Conservation (phyloP, 1,140 invertebrate genomes). For the Branchinecta lindahli region DNA sequence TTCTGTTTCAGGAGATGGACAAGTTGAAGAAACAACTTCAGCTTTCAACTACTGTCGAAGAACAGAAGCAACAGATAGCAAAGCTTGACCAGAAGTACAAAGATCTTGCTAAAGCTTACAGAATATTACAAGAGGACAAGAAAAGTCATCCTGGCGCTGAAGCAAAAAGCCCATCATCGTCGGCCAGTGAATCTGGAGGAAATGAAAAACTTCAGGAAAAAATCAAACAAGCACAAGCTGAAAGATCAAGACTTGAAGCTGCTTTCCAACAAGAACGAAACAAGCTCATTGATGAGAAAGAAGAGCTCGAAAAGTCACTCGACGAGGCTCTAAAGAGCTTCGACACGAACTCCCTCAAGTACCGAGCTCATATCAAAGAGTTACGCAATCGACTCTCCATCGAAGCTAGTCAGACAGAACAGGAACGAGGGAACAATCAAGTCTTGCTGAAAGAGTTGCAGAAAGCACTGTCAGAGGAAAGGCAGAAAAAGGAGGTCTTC, state of each 20-base stretch:
- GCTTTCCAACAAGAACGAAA: background rate
- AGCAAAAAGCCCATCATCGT: background rate
- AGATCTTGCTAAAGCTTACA: slow-evolving; percentile 2
- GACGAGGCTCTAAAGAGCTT: background rate
- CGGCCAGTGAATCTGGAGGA: background rate
- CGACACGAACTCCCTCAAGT: background rate
- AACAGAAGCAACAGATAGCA: background rate
- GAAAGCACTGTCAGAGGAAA: background rate
- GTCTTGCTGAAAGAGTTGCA: background rate
- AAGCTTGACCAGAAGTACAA: background rate
- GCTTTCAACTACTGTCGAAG: background rate
- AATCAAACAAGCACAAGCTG: background rate
- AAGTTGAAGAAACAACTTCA: slow-evolving; percentile 4
- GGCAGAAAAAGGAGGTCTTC: background rate
- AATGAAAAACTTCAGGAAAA: background rate
- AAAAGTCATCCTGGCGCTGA: background rate
- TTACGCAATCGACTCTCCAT: background rate
- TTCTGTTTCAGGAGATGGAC: background rate
- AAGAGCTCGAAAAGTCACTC: background rate
- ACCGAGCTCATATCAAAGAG: background rate
- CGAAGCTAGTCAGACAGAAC: background rate
- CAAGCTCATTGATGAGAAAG: background rate
- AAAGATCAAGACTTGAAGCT: background rate
- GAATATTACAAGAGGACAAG: background rate
- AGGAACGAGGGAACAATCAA: background rate